Evolutionary conservation across 2,888 invertebrate genomes (phyloP).

Genomic region (Gastracanthus pulcherrimus): DNA sequence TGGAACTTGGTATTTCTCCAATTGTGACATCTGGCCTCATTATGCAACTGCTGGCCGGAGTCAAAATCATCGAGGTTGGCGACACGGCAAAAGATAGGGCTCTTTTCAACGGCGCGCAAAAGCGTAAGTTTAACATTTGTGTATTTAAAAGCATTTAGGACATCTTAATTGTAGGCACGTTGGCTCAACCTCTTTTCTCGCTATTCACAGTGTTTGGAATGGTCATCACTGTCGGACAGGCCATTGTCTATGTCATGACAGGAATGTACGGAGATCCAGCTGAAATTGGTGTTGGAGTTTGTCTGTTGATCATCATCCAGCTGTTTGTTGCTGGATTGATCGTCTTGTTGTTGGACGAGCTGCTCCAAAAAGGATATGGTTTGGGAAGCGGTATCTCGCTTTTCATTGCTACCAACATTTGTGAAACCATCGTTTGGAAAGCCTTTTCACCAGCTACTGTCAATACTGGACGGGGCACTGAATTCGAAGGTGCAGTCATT

Average conservation of each 20-base stretch:
- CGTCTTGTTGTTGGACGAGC: constrained; percentile 96
- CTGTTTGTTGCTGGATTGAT: constrained; percentile 99
- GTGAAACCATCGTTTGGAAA: constrained; percentile 99
- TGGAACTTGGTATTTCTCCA: constrained; percentile 99
- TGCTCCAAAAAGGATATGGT: constrained; percentile 98
- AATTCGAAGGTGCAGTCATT: constrained; percentile 99
- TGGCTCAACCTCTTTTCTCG: background rate
- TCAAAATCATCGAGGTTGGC: constrained; percentile 99
- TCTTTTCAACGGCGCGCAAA: constrained; percentile 99
- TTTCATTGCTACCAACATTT: constrained; percentile 99
- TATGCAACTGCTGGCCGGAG: constrained; percentile 99
- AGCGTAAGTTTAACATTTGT: constrained; percentile 83
- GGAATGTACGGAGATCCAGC: constrained; percentile 99
- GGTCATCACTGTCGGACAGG: constrained; percentile 99
- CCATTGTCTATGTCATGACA: constrained; percentile 99
- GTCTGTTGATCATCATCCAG: constrained; percentile 98
- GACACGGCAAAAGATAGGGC: constrained; percentile 99
- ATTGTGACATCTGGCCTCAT: constrained; percentile 99
- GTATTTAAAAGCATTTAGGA: too few species aligned
- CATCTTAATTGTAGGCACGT: background rate
- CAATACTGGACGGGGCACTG: constrained; percentile 96
- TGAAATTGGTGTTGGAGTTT: constrained; percentile 99
- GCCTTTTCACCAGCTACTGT: constrained; percentile 99
- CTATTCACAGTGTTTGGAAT: constrained; percentile 93
- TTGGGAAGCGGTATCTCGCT: constrained; percentile 99